Evolutionary conservation across 2,797 vertebrate genomes (phyloP), one percentile per base, ranked within the genome.

Genomic region (Neoniphon sammara): DNA sequence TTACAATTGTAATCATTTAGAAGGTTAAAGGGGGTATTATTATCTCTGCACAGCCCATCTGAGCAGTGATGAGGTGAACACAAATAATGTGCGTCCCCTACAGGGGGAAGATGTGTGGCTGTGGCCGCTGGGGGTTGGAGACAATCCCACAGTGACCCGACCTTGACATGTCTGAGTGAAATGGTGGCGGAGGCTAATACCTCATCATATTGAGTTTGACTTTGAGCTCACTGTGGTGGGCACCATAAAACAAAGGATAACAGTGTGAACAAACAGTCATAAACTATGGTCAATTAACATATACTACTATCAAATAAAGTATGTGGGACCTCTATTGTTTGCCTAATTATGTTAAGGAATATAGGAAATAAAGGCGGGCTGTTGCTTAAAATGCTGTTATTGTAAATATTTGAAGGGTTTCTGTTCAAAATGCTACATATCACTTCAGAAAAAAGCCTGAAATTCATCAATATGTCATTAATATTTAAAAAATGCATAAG

Each of bases 151-250:
- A 50, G 79, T 90, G 89, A 92, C 92, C 93, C 84, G 91, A 93
- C 93, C 93, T 94, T 94, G 93, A 93, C 93, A 91, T 78, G 89
- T 91, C 85, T 90, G 91, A 92, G 87, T 87, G 87, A 89, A 91
- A 91, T 81, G 87, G 85, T 76, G 78, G 88, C 72, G 81, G 86
- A 90, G 91, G 89, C 85, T 94, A 93, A 93, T 93, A 89, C 87
- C 92, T 94, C 91, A 93, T 94, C 90, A 93, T 93, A 91, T 79
- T 76, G 85, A 91, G 91, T 89, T 91, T 93, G 92, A 93, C 91
- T 93, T 91, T 94, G 90, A 88, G 88, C 88, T 87, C 82, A 58
- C 83, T 69, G 81, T 49, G 80, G 86, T 81, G 72, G 85, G 81
- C 42, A 12, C 75, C 88, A 91, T 93, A 94, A 93, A 94, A 92